Base-by-base conservation (phyloP, 2,113 vertebrate species). In the Amazona guildingii region DNA sequence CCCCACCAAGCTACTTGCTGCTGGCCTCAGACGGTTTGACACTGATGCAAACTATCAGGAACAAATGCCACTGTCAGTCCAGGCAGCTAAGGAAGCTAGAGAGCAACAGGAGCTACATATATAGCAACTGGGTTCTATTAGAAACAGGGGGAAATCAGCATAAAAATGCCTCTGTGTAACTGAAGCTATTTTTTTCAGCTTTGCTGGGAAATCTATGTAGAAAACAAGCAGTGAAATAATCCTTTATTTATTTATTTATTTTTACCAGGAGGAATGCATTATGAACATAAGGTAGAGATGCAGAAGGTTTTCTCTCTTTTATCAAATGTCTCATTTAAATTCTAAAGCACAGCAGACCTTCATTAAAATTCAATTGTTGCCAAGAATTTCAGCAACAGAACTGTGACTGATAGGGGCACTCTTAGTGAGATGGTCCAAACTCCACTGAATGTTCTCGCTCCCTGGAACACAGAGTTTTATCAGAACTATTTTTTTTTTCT, bases 281-380 rank as follows among this genome's bases (percentile, higher is more conserved):
- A 81, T 46, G 55, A 88, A 16, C 16, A 43, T 68, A 63, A 81
- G 35, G 83, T 14, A 77, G 39, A 62, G 74, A 78, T 41, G 29
- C 64, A 78, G 67, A 87, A 80, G 43, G 4, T 68, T 70, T 93
- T 70, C 48, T 88, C 67, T 72, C 61, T 75, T 93, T 94, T 92
- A 92, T 88, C 86, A 88, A 78, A 75, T 18, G 68, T 75, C 88
- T 95, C 73, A 96, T 96, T 94, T 91, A 83, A 95, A 96, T 95
- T 95, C 95, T 52, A 87, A 92, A 91, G 81, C 69, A 68, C 70
- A 76, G 77, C 64, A 95, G 79, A 95, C 48, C 67, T 64, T 94
- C 88, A 90, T 93, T 95, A 95, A 90, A 93, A 96, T 94, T 88
- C 88, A 74, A 17, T 93, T 96, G 79, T 93, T 96, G 61, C 55